phyloP scores from a whole-genome alignment of 2,797 vertebrate genomes.

The Phoebastria nigripes region DNA sequence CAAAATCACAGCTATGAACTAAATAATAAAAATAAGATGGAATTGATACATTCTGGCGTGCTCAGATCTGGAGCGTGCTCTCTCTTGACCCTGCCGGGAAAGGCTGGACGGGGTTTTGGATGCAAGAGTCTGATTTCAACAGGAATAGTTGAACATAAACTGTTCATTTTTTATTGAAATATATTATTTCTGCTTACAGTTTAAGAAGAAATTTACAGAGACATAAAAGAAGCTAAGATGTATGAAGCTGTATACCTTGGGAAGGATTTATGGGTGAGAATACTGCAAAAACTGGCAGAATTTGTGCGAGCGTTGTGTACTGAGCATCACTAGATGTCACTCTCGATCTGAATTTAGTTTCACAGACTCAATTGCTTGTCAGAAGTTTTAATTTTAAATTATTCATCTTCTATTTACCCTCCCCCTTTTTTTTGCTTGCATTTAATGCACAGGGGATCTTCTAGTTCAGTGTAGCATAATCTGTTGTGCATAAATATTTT shows the following conservation, averaged over 20 bases:
- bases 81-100: background rate
- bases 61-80: background rate
- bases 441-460: background rate
- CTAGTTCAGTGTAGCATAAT: background rate
- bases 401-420: background rate
- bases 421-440: rapidly evolving
- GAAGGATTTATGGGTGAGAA: background rate
- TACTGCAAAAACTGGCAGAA: background rate
- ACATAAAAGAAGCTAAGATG: background rate
- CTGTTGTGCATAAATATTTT: background rate
- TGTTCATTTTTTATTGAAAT: background rate
- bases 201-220: background rate
- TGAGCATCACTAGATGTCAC: conserved; percentile 65
- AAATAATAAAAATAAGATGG: background rate
- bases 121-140: background rate
- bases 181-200: background rate
- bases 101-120: background rate
- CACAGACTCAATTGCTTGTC: background rate
- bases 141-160: background rate
- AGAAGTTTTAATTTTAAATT: background rate
- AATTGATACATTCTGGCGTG: background rate
- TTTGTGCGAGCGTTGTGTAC: rapidly evolving
- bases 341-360: conserved; percentile 6
- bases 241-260: background rate
- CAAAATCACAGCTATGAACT: background rate